Percentiles rank a stretch among this genome's conserved stretches.
Evolutionary conservation across 92 coral and sea anemone genomes (phyloP).

Genomic region (Galaxea fascicularis): DNA sequence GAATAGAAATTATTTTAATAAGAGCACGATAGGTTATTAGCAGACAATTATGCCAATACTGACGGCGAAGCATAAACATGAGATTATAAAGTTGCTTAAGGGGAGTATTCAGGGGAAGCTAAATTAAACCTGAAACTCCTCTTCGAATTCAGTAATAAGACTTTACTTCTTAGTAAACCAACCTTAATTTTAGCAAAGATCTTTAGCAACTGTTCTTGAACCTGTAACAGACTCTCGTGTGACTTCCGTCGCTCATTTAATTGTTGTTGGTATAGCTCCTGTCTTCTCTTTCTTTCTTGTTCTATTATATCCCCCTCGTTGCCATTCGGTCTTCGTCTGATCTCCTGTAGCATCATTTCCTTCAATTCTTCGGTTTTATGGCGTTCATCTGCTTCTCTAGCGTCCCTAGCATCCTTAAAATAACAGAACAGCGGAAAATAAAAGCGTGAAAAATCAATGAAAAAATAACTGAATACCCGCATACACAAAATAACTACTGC

Average conservation of each 20-base stretch:
- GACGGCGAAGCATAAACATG: no score
- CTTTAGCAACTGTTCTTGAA: constrained; percentile 90
- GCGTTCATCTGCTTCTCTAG: constrained; percentile 63
- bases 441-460: no score
- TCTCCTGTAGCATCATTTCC: constrained; percentile 84
- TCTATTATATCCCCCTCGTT: constrained; percentile 57
- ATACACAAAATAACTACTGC: no score
- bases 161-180: background rate
- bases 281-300: constrained; percentile 70
- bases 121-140: no score
- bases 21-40: background rate
- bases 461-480: no score
- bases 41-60: no score
- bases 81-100: no score
- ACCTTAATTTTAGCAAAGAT: constrained; percentile 94
- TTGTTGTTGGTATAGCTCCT: constrained; percentile 58
- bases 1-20: background rate
- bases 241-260: constrained; percentile 53
- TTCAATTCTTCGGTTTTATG: constrained; percentile 81
- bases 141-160: background rate
- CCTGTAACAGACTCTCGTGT: constrained; percentile 76
- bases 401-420: constrained; percentile 63
- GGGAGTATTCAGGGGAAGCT: no score
- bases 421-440: background rate
- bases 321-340: constrained; percentile 68